These are phyloP conservation scores for Propsilocerus akamusi DNA, from an alignment of 1,140 invertebrate genomes.

Conservation along the genomic window DNA sequence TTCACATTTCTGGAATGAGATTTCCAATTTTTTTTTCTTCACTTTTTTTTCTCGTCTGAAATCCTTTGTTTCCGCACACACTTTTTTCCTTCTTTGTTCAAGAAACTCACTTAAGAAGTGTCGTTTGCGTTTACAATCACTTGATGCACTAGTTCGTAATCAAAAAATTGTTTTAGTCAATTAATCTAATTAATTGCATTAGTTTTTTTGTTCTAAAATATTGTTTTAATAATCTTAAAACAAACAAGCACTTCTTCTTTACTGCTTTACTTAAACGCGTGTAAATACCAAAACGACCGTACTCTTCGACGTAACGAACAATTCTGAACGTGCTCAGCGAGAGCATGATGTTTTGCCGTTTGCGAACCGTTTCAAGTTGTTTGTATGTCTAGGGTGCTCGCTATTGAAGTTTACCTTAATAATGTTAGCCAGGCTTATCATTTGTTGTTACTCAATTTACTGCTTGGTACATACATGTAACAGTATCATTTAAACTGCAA, in stretches of 20 bases:
- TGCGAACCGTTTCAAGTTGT: background rate
- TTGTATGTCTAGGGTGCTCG: background rate
- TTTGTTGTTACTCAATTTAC: too few relatives aligned
- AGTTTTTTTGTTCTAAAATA: background rate
- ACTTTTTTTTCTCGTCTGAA: background rate
- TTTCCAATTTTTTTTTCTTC: background rate
- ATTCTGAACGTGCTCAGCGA: background rate
- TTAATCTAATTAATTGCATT: slow-evolving; percentile 1
- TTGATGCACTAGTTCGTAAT: background rate
- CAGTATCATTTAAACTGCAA: too few relatives aligned
- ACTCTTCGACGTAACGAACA: background rate
- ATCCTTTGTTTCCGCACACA: background rate
- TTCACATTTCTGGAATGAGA: background rate
- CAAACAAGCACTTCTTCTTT: background rate
- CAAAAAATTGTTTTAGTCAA: background rate
- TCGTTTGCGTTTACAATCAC: background rate
- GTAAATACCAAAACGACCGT: background rate
- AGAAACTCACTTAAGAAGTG: background rate
- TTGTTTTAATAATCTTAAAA: background rate
- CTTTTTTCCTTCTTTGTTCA: background rate
- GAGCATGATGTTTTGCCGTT: background rate
- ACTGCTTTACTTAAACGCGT: background rate
- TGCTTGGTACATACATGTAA: too few relatives aligned
- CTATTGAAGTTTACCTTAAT: too few relatives aligned
- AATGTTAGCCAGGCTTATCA: too few relatives aligned